Evolutionary conservation across 2,113 vertebrate genomes (phyloP).

Genomic region (Syngnathus scovelli): DNA sequence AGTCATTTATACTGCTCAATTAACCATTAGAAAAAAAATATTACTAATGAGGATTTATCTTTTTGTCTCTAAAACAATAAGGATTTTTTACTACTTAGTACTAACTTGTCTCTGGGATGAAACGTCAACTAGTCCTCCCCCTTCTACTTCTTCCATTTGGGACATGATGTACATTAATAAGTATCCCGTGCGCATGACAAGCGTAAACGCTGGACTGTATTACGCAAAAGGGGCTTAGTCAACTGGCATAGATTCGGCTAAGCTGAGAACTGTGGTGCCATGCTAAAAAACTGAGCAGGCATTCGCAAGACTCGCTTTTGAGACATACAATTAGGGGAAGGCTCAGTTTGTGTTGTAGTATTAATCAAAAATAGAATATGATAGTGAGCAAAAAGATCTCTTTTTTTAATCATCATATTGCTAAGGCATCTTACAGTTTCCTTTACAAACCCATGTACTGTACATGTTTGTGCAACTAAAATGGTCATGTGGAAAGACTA

Average conservation of each 20-base stretch:
- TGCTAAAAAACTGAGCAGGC: conserved; percentile 38
- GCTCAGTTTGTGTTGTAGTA: not conserved
- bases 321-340: not conserved
- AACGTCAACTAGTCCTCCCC: not conserved
- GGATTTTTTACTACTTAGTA: not conserved
- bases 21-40: too few species aligned
- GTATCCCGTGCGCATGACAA: conserved; percentile 11
- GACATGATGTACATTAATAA: conserved; percentile 3
- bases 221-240: conserved; percentile 56
- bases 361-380: not conserved
- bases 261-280: conserved; percentile 34
- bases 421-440: not conserved
- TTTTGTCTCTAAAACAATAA: not conserved
- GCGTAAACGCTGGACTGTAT: conserved; percentile 7
- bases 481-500: not conserved
- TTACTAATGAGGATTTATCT: too few species aligned
- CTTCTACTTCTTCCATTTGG: conserved; percentile 3
- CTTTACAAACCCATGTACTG: conserved; percentile 35
- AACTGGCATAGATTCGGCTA: conserved; percentile 54
- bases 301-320: conserved; percentile 31
- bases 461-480: conserved; percentile 22
- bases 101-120: not conserved
- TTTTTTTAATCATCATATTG: conserved; percentile 30
- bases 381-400: not conserved
- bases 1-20: too few species aligned